These are phyloP conservation scores for Umimayanthus kanabou DNA, from an alignment of 92 coral and sea anemone species.

Conservation along the genomic window DNA sequence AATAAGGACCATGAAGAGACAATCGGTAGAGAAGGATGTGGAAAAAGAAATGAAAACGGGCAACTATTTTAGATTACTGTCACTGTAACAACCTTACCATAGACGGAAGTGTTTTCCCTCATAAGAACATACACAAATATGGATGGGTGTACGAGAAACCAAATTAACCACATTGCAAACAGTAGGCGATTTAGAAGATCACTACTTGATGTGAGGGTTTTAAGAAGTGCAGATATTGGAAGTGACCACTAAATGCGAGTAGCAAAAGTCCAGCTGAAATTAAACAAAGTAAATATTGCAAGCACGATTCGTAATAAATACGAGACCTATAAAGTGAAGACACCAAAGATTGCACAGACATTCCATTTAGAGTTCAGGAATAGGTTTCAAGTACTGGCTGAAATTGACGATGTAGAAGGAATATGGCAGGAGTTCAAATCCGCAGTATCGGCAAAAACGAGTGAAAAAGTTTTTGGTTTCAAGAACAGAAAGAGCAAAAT, in stretches of 20 bases:
- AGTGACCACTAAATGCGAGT: background rate
- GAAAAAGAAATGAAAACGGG: slow-evolving; percentile 12
- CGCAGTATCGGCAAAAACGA: background rate
- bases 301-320: background rate
- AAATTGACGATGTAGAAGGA: slow-evolving; percentile 19
- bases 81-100: background rate
- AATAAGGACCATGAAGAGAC: background rate
- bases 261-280: slow-evolving; percentile 24
- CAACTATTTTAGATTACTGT: background rate
- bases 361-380: slow-evolving; percentile 32
- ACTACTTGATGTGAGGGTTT: background rate
- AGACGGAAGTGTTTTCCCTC: background rate
- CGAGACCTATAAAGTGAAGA: slow-evolving; percentile 18
- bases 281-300: background rate
- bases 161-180: background rate
- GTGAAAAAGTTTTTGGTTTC: background rate
- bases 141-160: background rate
- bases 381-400: slow-evolving; percentile 18
- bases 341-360: slow-evolving; percentile 26
- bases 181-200: slow-evolving; percentile 1
- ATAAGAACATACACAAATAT: background rate
- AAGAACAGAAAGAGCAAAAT: background rate
- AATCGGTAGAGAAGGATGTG: background rate
- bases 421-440: slow-evolving; percentile 28
- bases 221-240: background rate